Percentiles rank a stretch among this genome's conserved stretches.
Conservation (phyloP, 2,113 vertebrate genomes). For the Nycticryphes semicollaris region DNA sequence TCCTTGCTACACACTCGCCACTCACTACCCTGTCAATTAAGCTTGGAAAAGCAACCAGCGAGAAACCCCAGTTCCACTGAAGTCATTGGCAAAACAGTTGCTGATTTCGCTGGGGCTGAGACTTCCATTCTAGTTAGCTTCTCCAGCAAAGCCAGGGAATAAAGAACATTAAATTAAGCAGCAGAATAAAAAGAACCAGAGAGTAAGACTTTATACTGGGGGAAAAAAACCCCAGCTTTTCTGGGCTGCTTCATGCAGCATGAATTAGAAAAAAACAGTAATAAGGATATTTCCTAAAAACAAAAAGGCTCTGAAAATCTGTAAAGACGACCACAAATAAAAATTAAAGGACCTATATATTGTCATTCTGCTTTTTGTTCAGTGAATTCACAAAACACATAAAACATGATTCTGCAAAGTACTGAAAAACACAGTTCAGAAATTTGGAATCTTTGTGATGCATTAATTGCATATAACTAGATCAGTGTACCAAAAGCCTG, state of each 20-base stretch:
- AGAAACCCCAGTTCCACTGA: background rate
- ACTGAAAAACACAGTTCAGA: background rate
- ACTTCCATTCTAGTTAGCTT: background rate
- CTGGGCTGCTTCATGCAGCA: background rate
- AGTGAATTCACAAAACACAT: background rate
- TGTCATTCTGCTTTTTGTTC: background rate
- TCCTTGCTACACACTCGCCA: background rate
- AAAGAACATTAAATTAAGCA: background rate
- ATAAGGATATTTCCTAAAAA: background rate
- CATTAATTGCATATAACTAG: background rate
- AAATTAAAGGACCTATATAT: background rate
- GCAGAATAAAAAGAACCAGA: background rate
- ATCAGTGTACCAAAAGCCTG: background rate
- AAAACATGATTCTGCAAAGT: background rate
- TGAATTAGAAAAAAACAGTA: background rate
- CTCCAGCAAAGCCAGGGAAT: background rate
- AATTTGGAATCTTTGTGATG: background rate
- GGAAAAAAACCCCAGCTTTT: background rate
- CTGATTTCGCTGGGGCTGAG: background rate
- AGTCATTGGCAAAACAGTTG: background rate
- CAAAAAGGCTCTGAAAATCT: background rate
- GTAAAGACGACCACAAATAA: background rate
- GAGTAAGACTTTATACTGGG: background rate
- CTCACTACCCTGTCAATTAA: conserved; percentile 15
- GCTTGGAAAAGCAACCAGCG: background rate